Percentiles rank a stretch among this genome's conserved stretches.
Evolutionary conservation across 2,113 vertebrate genomes (phyloP).

Genomic region (Osmerus eperlanus): DNA sequence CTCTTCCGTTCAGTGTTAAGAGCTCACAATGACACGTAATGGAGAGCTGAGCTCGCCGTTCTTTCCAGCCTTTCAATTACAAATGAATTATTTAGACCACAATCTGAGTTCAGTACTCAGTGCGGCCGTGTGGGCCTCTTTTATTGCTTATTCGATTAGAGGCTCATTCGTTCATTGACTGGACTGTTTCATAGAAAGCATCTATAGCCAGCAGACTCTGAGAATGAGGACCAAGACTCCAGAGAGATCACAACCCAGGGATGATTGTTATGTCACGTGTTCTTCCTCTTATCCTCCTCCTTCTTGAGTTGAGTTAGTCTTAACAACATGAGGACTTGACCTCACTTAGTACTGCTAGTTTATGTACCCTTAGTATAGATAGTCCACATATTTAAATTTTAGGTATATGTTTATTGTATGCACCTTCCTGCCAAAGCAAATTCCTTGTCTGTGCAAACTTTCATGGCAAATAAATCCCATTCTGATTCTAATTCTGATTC

Average conservation of each 20-base stretch:
- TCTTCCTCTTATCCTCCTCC: slow-evolving; percentile 34
- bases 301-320: slow-evolving; percentile 19
- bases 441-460: too few species aligned
- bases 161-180: slow-evolving; percentile 40
- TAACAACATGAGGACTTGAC: slow-evolving; percentile 36
- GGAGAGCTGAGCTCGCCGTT: slow-evolving; percentile 5
- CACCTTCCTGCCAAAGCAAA: too few species aligned
- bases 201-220: slow-evolving; percentile 34
- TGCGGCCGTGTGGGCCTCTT: slow-evolving; percentile 9
- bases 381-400: too few species aligned
- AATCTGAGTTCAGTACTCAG: slow-evolving; percentile 25
- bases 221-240: slow-evolving; percentile 16
- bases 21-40: slow-evolving; percentile 8
- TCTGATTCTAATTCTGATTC: too few species aligned
- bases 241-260: slow-evolving; percentile 25
- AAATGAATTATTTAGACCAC: slow-evolving; percentile 40
- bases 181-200: slow-evolving; percentile 32
- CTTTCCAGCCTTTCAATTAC: slow-evolving; percentile 29
- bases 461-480: too few species aligned
- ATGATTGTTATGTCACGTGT: slow-evolving; percentile 41
- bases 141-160: slow-evolving; percentile 43
- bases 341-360: too few species aligned
- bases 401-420: too few species aligned
- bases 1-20: slow-evolving; percentile 10
- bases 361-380: too few species aligned